Base-by-base conservation (phyloP, 2,113 vertebrate genomes). In the Grammomys dolichurus region DNA sequence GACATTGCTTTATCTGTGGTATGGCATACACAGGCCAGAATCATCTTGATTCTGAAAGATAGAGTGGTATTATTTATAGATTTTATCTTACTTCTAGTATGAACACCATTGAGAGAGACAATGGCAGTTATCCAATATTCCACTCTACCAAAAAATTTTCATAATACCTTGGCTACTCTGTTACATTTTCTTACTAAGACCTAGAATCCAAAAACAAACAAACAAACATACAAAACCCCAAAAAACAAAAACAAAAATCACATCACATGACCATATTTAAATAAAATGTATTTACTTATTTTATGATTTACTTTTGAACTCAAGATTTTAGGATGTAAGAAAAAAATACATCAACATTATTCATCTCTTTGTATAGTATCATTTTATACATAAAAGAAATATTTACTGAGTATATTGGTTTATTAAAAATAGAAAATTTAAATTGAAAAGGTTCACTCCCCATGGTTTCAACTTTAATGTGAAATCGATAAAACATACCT, bases 61-160 rank as follows among this genome's bases (percentile, higher is more conserved):
- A 31, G 69, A 91, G 89, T 70, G 46, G 82, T 16, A 54, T 22
- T 56, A 20, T 43, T 58, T 73, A 93, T 67, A 72, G 24, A 80
- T 56, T 72, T 13, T 73, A n/a, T 84, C 19, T 86, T 95, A 19
- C 7, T 90, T 95, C 89, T 46, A 43, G 16, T 31, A 86, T 77
- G 70, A 5, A 92, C 0, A 31, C 4, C 7, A 63, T 7, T 69
- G 48, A 73, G 16, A 92, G 40, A 46, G 78, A 43, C 60, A 77
- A 22, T 31, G 16, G 0, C 51, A 40, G 36, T 40, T 36, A 65
- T 0, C 0, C 40, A 16, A 3, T 2, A 1, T 63, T 7, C 5
- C 58, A 51, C 56, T 43, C 28, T 46, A 16, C 40, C 26, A 28
- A 85, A 43, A 84, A 17, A 28, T 69, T 65, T 33, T 73, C 20